Base-by-base conservation (phyloP, 2,888 invertebrate genomes). In the Stenodera caucasica region DNA sequence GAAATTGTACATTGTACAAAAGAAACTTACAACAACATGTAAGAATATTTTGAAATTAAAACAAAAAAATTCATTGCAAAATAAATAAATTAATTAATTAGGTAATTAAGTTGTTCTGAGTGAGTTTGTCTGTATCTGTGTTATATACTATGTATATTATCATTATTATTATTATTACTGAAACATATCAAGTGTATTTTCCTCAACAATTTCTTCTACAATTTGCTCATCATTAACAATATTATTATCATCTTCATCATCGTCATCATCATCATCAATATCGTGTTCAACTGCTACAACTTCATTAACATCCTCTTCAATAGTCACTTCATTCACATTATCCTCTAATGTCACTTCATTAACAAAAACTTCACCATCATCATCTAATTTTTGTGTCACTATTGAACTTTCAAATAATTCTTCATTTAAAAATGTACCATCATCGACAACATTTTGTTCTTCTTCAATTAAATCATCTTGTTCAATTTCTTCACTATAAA, bases 271-370 rank as follows among this genome's bases (percentile, higher is more conserved):
- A 15, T 51, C 32, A 29, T 32, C 56, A 15, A 15, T 57, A 15
- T 15, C 53, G 6, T 63, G 33, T 30, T 67, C 63, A 14, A 61
- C 37, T 21, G 59, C 67, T 21, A 72, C 21, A 45, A 45, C 68
- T 59, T 74, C 73, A 55, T 69, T 64, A 11, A 68, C 61, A 52
- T 69, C 66, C 52, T 75, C 75, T 52, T 74, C 75, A 6, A 77
- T 73, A 29, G 76, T 76, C 35, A 77, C 74, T 63, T 77, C 77
- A 58, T 77, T 75, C 6, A 73, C 73, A 53, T 75, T 73, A 60
- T 78, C 78, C 55, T 80, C 80, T 58, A 80, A 70, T 32, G 79
- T 79, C 26, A 80, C 78, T 67, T 80, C 80, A 60, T 80, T 78
- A 12, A 80, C 77, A 67, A 78, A 79, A 37, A 69, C 70, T 21